These are phyloP conservation scores for Zelostemma sp. DNA, from an alignment of 1,140 invertebrate genomes.

Conservation along the genomic window DNA sequence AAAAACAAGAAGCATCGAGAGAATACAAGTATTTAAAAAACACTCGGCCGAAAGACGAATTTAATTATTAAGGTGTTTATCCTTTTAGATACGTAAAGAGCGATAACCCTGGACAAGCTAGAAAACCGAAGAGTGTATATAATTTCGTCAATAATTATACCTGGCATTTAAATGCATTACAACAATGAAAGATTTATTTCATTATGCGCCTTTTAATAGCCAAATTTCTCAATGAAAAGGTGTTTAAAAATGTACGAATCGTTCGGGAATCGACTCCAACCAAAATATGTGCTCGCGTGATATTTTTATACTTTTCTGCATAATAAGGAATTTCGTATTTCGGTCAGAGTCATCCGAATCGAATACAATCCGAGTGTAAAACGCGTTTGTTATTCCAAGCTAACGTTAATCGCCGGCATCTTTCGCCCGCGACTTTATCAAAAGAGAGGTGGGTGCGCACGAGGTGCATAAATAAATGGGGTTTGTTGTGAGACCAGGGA, in stretches of 20 bases:
- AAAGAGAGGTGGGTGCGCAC: conserved; percentile 14
- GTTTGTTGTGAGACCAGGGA: conserved; percentile 50
- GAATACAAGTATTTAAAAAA: conserved; percentile 46
- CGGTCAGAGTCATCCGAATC: not conserved
- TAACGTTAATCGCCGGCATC: conserved; percentile 14
- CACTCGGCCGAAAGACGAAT: conserved; percentile 38
- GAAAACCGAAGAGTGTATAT: conserved; percentile 16
- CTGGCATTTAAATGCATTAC: no score
- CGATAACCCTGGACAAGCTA: conserved; percentile 23
- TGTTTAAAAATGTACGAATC: no score
- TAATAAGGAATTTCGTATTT: no score
- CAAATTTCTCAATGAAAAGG: no score
- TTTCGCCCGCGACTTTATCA: conserved; percentile 16
- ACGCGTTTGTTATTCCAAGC: conserved; percentile 6
- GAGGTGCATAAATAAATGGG: conserved; percentile 57
- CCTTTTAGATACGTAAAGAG: conserved; percentile 20
- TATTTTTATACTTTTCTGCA: no score
- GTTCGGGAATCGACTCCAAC: no score
- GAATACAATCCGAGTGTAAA: not conserved
- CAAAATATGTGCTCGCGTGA: no score
- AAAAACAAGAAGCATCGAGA: conserved; percentile 39
- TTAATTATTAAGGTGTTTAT: conserved; percentile 48
- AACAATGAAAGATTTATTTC: no score
- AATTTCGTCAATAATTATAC: not conserved
- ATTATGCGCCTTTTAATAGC: no score